A percentile compares a stretch with the other conserved stretches of the same genome.
Conservation (phyloP, 2,888 invertebrate species). For the Pollenia angustigena region DNA sequence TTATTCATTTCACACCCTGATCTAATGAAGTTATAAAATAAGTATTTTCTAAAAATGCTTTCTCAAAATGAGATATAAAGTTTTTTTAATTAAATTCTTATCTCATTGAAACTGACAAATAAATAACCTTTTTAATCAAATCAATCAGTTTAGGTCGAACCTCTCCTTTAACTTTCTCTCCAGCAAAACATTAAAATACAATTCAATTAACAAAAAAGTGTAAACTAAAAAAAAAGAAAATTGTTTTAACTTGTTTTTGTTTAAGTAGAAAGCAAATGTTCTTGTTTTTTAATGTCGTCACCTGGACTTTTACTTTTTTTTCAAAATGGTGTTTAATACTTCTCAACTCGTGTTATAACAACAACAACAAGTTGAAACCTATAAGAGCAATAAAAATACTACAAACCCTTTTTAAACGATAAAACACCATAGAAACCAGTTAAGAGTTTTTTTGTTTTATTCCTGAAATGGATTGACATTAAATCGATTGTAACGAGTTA, state of each 20-base stretch:
- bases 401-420: constrained; percentile 43
- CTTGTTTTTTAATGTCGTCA: constrained; percentile 28
- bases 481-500: constrained; percentile 45
- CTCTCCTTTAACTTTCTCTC: constrained; percentile 2
- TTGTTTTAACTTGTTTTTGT: constrained; percentile 18
- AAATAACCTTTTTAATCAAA: constrained; percentile 65
- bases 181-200: constrained; percentile 15
- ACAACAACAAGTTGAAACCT: constrained; percentile 18
- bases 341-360: background rate
- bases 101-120: constrained; percentile 44
- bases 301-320: constrained; percentile 63
- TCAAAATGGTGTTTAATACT: background rate
- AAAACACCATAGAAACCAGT: constrained; percentile 51
- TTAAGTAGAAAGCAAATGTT: constrained; percentile 46
- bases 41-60: background rate
- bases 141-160: constrained; percentile 52
- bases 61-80: background rate
- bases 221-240: constrained; percentile 22
- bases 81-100: constrained; percentile 9
- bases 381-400: constrained; percentile 37
- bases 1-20: background rate
- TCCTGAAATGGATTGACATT: constrained; percentile 38
- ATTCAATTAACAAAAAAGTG: constrained; percentile 62
- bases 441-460: constrained; percentile 34
- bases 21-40: constrained; percentile 30